These are phyloP conservation scores for Synanthedon andrenaeformis DNA, from an alignment of 2,888 invertebrate genomes.

Conservation along the genomic window DNA sequence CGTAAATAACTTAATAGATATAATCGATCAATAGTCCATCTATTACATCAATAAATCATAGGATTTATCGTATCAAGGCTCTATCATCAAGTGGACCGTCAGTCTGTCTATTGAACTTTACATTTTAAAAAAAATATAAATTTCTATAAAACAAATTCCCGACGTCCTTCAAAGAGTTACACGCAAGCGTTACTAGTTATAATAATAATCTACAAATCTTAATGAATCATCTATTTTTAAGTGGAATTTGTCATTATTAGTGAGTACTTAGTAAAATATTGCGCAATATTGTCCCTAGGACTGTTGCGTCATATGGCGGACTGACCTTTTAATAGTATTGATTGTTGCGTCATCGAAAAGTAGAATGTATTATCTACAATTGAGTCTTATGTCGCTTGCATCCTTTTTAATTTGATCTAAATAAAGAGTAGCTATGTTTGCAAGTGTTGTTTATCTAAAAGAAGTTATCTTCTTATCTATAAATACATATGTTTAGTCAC, in stretches of 20 bases:
- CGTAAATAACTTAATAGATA: no score
- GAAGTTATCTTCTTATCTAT: no score
- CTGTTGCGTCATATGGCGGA: constrained; percentile 50
- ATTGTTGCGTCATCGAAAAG: constrained; percentile 20
- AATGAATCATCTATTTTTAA: constrained; percentile 6
- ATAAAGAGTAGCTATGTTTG: no score
- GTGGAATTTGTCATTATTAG: constrained; percentile 4
- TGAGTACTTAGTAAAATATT: constrained; percentile 36
- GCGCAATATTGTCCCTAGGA: constrained; percentile 47
- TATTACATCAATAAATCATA: neutral
- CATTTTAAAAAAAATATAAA: no score
- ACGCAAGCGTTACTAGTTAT: neutral
- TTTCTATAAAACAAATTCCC: no score
- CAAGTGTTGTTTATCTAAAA: no score
- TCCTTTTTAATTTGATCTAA: no score
- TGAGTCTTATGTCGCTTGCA: neutral
- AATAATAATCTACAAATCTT: neutral
- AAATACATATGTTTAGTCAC: no score
- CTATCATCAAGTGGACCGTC: no score
- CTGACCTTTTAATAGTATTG: constrained; percentile 59
- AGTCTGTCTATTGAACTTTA: no score
- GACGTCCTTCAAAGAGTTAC: neutral
- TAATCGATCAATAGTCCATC: no score
- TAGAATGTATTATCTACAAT: neutral
- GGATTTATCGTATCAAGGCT: neutral